phyloP scores from a whole-genome alignment of 2,113 vertebrate genomes.

The Acinonyx jubatus region DNA sequence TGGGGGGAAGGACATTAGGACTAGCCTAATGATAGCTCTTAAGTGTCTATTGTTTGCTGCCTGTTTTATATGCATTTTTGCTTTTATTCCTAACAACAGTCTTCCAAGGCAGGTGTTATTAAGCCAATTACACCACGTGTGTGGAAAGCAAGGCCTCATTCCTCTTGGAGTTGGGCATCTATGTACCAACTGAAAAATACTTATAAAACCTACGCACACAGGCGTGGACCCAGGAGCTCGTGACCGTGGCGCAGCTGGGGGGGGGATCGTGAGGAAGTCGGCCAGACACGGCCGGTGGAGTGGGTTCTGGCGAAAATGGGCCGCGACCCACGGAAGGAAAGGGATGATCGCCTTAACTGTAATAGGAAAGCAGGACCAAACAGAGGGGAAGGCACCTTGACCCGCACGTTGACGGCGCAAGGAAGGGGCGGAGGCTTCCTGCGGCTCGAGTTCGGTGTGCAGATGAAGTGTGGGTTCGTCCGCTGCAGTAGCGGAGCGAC shows the following conservation, averaged over 20 bases:
- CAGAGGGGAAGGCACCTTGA: not conserved
- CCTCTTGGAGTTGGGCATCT: not conserved
- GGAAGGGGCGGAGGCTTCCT: not conserved
- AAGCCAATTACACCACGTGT: not conserved
- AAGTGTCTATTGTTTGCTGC: not conserved
- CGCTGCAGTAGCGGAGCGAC: not conserved
- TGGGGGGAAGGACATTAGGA: not conserved
- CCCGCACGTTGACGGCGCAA: not conserved
- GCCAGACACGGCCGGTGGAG: not conserved
- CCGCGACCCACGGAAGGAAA: not conserved
- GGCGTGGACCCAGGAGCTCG: not conserved
- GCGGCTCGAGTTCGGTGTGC: not conserved
- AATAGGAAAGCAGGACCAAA: not conserved
- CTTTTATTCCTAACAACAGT: not conserved
- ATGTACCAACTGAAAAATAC: not conserved
- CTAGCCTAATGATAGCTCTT: not conserved
- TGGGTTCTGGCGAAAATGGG: not conserved
- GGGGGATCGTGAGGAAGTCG: not conserved
- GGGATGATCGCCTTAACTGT: not conserved
- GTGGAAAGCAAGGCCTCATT: slow-evolving; percentile 29
- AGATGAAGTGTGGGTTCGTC: not conserved
- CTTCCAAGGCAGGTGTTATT: not conserved
- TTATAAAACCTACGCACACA: not conserved
- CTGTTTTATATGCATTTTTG: slow-evolving; percentile 11
- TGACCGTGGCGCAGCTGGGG: not conserved